Evolutionary conservation across 2,888 invertebrate genomes (phyloP), one percentile per base, ranked within the genome.

Genomic region (Phasia obesa): DNA sequence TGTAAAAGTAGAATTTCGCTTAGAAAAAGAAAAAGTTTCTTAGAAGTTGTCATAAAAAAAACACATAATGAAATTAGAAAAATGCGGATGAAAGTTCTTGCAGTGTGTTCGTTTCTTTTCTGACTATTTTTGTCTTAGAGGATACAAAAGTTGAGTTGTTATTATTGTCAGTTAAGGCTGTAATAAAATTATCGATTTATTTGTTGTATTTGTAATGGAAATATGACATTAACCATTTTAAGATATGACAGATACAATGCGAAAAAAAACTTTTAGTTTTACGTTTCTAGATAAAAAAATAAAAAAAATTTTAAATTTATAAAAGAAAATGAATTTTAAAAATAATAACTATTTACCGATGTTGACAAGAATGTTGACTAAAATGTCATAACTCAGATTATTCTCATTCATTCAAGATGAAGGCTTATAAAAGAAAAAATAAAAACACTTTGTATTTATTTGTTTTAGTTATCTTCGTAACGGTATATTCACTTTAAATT

Each of bases 41-140:
- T 62, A 42, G 27, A 21, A 27, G 53, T 42, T 51, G 23, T 25
- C 5, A 15, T 60, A n/a, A 47, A 6, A 65, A n/a, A 47, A 6
- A 65, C 51, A 19, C 51, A 21, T 53, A 15, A 38, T 4, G 11
- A 53, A 64, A 38, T 44, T 60, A 64, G 31, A 38, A 49, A 69
- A 73, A 82, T 83, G 83, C 83, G 83, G 83, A 83, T 79, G 75
- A 83, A 83, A 83, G 83, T 83, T 83, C 79, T 83, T 83, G 25
- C 1, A 35, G 42, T 51, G 51, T 76, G 59, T 76, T 62, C 42
- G 47, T 65, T 44, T 31, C 57, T 47, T 59, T 65, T 47, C 51
- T 53, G 21, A 1, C 57, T 42, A 44, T 23, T 38, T 73, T 73
- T 64, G 6, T 69, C 55, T 69, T 35, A 44, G 44, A n/a, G 57